Evolutionary conservation across 2,888 invertebrate species (phyloP), one percentile per base, ranked within the genome.

Genomic region (Habroteleia sp.): DNA sequence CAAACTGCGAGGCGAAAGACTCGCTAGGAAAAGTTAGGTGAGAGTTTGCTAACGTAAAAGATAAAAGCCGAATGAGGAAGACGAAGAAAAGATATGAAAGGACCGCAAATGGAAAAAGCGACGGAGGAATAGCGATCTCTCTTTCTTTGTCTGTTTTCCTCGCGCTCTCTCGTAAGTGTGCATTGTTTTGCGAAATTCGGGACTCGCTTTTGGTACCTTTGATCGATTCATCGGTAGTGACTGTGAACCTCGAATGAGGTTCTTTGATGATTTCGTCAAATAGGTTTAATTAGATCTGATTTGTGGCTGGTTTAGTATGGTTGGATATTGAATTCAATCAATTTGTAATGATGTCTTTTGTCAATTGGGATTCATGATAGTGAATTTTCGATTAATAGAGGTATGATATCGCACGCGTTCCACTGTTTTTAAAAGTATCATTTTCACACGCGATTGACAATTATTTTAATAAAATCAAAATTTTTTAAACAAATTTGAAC

Each of bases 11-110:
- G 31, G 23, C 37, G 33, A 50, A 50, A 63, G 48, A n/a, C n/a
- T n/a, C 54, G 65, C 44, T 44, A 66, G 66, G 65, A 66, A 73
- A 73, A 73, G 73, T 69, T 69, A 52, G 60, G 44, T 42, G 58
- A n/a, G n/a, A 69, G 58, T 73, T 73, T 65, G 33, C 44, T 44
- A n/a, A 46, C 46, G 46, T 50, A 44, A 41, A 73, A 73, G 65
- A 73, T 73, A 73, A 73, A 73, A 73, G 72, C 50, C 37, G 58
- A 73, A 41, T 42, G 17, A 50, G 48, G 48, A 44, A 71, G 31
- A 39, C 41, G 44, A 56, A 25, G 42, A 44, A 50, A 48, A 73
- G 65, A 65, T 72, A 72, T 72, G 63, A 72, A 72, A 72, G 56
- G 41, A 50, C 35, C 39, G 11, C 62, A 72, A 72, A 72, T 65